Conservation (phyloP, 30 jellyfish, hydroid and myxozoan genomes). For the Haliclystus octoradiatus region DNA sequence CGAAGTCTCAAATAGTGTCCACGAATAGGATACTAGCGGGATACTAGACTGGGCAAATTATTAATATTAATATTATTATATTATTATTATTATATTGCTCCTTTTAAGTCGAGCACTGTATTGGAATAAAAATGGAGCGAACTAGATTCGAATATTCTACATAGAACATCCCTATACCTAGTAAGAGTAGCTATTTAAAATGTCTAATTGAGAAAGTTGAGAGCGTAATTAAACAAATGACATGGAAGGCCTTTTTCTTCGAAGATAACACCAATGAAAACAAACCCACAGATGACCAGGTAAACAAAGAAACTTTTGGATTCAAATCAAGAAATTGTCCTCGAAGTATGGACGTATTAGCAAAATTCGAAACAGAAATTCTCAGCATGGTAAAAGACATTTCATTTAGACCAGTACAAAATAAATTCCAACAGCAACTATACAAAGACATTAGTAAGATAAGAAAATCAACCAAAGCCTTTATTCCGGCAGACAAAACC, state of each 20-base stretch:
- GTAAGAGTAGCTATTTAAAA: not conserved
- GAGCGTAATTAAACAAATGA: not conserved
- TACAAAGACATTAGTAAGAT: not conserved
- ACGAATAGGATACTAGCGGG: too few species aligned
- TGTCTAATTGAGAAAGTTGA: not conserved
- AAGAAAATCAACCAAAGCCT: not conserved
- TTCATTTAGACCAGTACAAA: not conserved
- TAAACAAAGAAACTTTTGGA: not conserved
- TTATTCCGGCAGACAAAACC: not conserved
- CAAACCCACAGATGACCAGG: not conserved
- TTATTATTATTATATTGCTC: too few species aligned
- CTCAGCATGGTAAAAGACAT: not conserved
- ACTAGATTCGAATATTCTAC: too few species aligned
- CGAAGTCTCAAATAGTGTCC: too few species aligned
- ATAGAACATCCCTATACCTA: not conserved
- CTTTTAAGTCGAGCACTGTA: too few species aligned
- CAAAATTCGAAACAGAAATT: not conserved
- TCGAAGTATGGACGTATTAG: not conserved
- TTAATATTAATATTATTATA: too few species aligned
- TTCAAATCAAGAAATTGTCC: not conserved
- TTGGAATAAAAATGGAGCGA: too few species aligned
- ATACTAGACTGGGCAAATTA: too few species aligned
- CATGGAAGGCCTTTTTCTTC: not conserved
- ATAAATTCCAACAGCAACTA: not conserved
- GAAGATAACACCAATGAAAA: not conserved